These are phyloP conservation scores for Hermodice carunculata DNA, from an alignment of 2,888 invertebrate genomes.

Conservation along the genomic window DNA sequence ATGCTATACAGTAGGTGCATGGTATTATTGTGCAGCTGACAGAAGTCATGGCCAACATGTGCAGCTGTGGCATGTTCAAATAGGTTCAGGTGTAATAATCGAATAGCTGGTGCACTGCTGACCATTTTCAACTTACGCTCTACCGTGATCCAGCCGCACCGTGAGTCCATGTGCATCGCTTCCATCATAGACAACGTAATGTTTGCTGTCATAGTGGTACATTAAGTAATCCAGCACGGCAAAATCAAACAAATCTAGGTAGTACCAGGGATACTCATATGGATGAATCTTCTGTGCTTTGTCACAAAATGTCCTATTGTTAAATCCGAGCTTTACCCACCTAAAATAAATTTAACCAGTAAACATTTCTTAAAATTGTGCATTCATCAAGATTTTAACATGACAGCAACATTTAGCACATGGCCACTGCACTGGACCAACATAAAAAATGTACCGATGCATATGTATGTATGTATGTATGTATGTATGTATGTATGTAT, in stretches of 20 bases:
- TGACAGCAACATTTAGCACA: background rate
- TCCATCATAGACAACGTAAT: conserved; percentile 36
- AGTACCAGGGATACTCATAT: conserved; percentile 29
- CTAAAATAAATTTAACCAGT: conserved; percentile 28
- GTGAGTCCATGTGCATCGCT: conserved; percentile 36
- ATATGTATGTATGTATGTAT: background rate
- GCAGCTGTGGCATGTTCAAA: too few relatives aligned
- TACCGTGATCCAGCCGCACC: conserved; percentile 43
- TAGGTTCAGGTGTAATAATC: background rate
- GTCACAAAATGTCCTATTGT: conserved; percentile 38
- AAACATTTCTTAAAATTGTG: too few relatives aligned
- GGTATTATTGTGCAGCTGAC: too few relatives aligned
- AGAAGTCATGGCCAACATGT: too few relatives aligned
- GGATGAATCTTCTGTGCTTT: conserved; percentile 30
- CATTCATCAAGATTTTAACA: background rate
- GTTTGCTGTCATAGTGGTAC: conserved; percentile 46
- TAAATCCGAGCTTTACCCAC: conserved; percentile 38
- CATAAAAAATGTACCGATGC: background rate
- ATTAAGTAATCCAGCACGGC: conserved; percentile 39
- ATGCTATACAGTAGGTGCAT: too few relatives aligned
- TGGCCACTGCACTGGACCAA: background rate
- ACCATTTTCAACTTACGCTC: conserved; percentile 34
- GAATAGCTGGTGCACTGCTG: background rate
- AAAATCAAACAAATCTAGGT: conserved; percentile 44
- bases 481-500: background rate